Evolutionary conservation across 2,113 vertebrate species (phyloP).

Genomic region (Eclectus roratus): DNA sequence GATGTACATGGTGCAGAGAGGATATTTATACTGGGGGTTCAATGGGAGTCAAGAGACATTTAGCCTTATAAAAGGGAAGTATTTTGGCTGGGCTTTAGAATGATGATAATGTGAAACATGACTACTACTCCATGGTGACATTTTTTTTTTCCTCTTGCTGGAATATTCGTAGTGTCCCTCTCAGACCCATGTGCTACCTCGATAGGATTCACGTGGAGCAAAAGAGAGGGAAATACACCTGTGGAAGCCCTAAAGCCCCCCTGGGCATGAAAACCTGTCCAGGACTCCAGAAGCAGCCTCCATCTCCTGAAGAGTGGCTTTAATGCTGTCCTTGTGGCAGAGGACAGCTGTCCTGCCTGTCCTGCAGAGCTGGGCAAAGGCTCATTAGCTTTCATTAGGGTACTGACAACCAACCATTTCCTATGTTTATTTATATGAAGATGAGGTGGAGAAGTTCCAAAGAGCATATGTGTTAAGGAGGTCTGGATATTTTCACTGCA

Average conservation of each 20-base stretch:
- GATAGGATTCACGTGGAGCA: neutral
- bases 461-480: neutral
- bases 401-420: neutral
- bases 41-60: conserved; percentile 76
- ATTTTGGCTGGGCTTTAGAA: conserved; percentile 66
- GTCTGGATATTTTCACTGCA: neutral
- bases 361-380: neutral
- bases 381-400: neutral
- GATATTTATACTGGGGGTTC: conserved; percentile 70
- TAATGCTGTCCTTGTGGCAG: neutral
- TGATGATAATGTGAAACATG: conserved; percentile 73
- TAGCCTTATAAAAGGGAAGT: conserved; percentile 71
- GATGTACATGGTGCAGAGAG: conserved; percentile 68
- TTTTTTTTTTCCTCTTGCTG: neutral
- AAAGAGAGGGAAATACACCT: neutral
- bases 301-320: neutral
- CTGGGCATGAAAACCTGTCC: neutral
- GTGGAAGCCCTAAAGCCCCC: neutral
- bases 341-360: neutral
- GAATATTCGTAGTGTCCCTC: neutral
- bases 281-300: neutral
- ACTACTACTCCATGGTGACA: conserved; percentile 38
- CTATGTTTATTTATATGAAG: neutral
- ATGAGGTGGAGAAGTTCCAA: neutral
- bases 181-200: neutral